Percentiles rank a stretch among this genome's conserved stretches.
phyloP scores from a whole-genome alignment of 2,797 vertebrate species.

The Dicrostonyx torquatus region DNA sequence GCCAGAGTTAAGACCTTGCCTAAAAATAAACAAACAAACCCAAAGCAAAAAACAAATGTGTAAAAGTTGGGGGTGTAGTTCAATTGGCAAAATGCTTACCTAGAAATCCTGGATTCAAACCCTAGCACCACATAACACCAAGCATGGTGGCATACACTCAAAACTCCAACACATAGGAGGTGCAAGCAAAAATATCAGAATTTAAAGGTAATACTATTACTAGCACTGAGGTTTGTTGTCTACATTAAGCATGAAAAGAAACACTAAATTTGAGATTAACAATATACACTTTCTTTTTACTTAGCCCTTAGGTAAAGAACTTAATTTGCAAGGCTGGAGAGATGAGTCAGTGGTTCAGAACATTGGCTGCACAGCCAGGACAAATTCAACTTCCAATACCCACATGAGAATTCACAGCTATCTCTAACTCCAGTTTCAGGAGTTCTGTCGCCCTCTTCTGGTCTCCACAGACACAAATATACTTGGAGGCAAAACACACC shows the following conservation, averaged over 20 bases:
- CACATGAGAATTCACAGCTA: background rate
- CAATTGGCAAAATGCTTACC: background rate
- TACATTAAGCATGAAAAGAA: conserved; percentile 2
- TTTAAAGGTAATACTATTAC: background rate
- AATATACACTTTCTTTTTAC: background rate
- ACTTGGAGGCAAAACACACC: background rate
- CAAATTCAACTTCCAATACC: background rate
- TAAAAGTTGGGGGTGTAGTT: background rate
- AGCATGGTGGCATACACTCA: background rate
- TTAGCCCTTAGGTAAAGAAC: background rate
- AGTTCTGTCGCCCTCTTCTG: background rate
- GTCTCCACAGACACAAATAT: background rate
- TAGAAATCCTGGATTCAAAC: background rate
- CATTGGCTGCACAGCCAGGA: background rate
- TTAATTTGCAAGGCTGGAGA: background rate
- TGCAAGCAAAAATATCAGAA: background rate
- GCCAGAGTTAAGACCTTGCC: background rate
- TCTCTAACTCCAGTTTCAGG: background rate
- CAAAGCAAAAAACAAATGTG: background rate
- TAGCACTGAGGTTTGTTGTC: background rate
- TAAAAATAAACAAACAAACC: background rate
- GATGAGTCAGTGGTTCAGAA: background rate
- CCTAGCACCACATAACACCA: background rate
- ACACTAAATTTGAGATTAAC: background rate
- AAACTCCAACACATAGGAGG: background rate